phyloP scores from a whole-genome alignment of 2,797 vertebrate species.

The Okamejei kenojei region DNA sequence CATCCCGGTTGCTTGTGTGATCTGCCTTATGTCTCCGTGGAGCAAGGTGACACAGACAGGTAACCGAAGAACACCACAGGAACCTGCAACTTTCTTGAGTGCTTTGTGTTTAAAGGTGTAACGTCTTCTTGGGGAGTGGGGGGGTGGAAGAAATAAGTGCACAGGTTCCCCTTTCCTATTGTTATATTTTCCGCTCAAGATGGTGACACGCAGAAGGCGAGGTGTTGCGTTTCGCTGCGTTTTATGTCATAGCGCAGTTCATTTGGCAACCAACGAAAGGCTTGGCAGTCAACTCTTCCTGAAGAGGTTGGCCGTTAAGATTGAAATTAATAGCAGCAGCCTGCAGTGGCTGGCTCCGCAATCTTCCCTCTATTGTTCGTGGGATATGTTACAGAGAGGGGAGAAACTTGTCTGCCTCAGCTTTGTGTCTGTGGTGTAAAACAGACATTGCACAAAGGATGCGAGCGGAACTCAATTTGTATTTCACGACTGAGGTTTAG shows the following conservation, averaged over 20 bases:
- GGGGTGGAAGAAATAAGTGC: neutral
- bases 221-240: neutral
- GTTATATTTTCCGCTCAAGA: neutral
- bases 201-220: neutral
- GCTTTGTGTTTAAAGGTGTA: neutral
- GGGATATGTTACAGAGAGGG: neutral
- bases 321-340: slow-evolving; percentile 3
- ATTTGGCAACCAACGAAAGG: neutral
- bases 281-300: neutral
- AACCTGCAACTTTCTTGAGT: neutral
- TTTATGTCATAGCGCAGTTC: neutral
- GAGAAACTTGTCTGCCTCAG: neutral
- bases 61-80: neutral
- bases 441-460: neutral
- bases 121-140: neutral
- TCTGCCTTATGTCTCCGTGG: neutral
- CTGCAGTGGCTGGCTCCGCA: neutral
- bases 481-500: neutral
- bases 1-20: neutral
- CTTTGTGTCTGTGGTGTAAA: neutral
- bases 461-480: neutral
- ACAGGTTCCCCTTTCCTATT: neutral
- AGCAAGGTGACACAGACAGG: neutral
- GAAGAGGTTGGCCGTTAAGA: neutral
- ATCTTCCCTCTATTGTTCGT: neutral